Conservation (phyloP, 2,113 vertebrate genomes). For the Serilophus lunatus region DNA sequence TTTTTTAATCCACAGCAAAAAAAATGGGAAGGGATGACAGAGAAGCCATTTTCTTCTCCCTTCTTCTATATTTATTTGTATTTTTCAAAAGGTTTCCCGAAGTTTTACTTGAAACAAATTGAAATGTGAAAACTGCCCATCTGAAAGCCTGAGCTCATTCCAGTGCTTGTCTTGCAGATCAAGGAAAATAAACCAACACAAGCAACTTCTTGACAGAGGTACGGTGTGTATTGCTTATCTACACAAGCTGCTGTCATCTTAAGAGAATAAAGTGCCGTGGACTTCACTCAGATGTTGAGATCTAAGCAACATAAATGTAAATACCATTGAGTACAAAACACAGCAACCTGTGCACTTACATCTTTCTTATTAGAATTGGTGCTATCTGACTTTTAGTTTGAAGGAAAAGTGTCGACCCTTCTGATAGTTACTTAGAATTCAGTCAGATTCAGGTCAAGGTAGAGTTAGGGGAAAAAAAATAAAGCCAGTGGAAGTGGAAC, state of each 20-base stretch:
- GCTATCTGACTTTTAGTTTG: background rate
- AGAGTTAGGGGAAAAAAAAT: background rate
- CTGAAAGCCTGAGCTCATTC: background rate
- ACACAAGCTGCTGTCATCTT: background rate
- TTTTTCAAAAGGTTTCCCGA: background rate
- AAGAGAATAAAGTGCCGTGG: background rate
- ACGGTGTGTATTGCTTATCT: background rate
- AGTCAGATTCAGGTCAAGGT: background rate
- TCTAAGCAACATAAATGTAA: conserved; percentile 7
- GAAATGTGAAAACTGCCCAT: background rate
- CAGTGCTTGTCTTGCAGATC: background rate
- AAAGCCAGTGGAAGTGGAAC: background rate
- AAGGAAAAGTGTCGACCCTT: background rate
- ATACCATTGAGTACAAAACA: background rate
- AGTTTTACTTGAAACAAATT: background rate
- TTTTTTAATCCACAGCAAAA: background rate
- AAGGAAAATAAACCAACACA: background rate
- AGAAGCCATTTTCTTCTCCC: background rate
- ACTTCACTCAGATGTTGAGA: background rate
- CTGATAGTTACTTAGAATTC: background rate
- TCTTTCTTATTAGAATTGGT: background rate
- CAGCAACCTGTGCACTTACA: background rate
- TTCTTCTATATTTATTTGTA: background rate
- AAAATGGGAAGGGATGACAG: background rate
- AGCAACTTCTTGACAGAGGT: background rate